Conservation (phyloP, 2,888 invertebrate genomes). For the Agonopterix subpropinquella region DNA sequence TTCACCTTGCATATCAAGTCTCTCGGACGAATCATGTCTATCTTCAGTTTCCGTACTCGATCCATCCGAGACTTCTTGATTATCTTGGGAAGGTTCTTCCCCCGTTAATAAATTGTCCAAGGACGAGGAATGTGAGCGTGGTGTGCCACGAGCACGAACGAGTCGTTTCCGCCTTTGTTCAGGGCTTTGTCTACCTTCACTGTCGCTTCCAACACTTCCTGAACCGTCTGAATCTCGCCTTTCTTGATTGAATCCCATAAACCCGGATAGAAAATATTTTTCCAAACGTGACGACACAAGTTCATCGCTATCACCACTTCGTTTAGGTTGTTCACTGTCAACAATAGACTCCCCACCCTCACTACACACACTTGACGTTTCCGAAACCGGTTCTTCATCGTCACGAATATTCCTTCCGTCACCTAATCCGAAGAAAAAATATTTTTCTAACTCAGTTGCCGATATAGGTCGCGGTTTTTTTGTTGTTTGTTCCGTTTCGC, state of each 20-base stretch:
- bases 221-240: slow-evolving; percentile 88
- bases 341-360: slow-evolving; percentile 86
- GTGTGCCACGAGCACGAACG: slow-evolving; percentile 88
- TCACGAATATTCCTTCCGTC: slow-evolving; percentile 78
- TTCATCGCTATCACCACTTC: slow-evolving; percentile 79
- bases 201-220: slow-evolving; percentile 92
- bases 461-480: slow-evolving; percentile 81
- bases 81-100: slow-evolving; percentile 70
- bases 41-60: slow-evolving; percentile 86
- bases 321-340: slow-evolving; percentile 74
- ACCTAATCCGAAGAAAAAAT: slow-evolving; percentile 91
- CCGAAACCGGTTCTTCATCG: slow-evolving; percentile 82
- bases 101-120: slow-evolving; percentile 85
- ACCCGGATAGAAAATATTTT: slow-evolving; percentile 91
- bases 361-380: slow-evolving; percentile 90
- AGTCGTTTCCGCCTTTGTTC: slow-evolving; percentile 88
- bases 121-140: slow-evolving; percentile 88
- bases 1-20: slow-evolving; percentile 85
- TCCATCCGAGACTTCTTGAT: slow-evolving; percentile 80
- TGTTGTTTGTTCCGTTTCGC: slow-evolving; percentile 83
- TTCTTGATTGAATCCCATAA: slow-evolving; percentile 87
- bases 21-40: slow-evolving; percentile 79
- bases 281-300: slow-evolving; percentile 90
- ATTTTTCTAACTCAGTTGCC: slow-evolving; percentile 91
- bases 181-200: slow-evolving; percentile 91